Percentiles rank a stretch among this genome's conserved stretches.
phyloP scores from a whole-genome alignment of 2,797 vertebrate genomes.

The Valencia hispanica region DNA sequence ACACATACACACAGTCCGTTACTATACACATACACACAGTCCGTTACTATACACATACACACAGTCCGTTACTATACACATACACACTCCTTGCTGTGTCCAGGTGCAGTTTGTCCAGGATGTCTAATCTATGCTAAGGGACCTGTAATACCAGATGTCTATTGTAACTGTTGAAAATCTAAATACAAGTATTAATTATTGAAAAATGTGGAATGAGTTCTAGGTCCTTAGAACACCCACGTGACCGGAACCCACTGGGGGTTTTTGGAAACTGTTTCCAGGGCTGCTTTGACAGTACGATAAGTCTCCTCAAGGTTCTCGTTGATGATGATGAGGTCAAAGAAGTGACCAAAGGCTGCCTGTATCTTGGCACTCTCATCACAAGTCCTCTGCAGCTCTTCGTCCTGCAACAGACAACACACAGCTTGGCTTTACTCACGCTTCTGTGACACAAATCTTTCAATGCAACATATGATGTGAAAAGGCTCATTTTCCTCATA shows the following conservation, averaged over 20 bases:
- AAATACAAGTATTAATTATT: constrained; percentile 5
- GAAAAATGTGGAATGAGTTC: neutral
- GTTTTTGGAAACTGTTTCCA: constrained; percentile 87
- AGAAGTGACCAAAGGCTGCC: constrained; percentile 90
- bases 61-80: constrained; percentile 6
- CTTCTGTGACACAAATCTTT: neutral
- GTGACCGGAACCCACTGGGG: constrained; percentile 96
- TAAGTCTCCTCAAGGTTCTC: constrained; percentile 92
- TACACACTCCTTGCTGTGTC: constrained; percentile 1
- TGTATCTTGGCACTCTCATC: constrained; percentile 90
- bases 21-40: no score
- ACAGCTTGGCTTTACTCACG: neutral
- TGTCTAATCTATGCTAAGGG: neutral
- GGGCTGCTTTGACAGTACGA: constrained; percentile 83
- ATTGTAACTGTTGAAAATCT: neutral
- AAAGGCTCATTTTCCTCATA: constrained; percentile 61
- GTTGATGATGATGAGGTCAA: constrained; percentile 91
- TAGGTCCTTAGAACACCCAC: constrained; percentile 89
- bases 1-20: no score
- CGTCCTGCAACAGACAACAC: constrained; percentile 79
- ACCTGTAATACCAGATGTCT: neutral
- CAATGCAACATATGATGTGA: neutral
- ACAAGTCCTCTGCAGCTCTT: constrained; percentile 87
- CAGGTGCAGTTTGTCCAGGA: constrained; percentile 6
- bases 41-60: no score